phyloP scores from a whole-genome alignment of 1,140 invertebrate genomes.

The Mamestra configurata region DNA sequence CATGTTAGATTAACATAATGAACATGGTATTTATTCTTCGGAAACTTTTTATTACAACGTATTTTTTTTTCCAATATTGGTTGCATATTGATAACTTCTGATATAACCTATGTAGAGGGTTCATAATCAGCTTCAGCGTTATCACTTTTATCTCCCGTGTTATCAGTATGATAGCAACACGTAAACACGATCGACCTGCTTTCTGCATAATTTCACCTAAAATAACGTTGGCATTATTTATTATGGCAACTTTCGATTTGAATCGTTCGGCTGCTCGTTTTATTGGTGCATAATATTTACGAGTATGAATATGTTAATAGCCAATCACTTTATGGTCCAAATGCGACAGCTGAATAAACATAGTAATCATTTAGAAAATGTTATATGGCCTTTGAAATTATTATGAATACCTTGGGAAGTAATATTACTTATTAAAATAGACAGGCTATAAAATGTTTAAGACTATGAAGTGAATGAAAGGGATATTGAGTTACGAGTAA shows the following conservation, averaged over 20 bases:
- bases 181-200: constrained; percentile 43
- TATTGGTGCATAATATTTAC: constrained; percentile 34
- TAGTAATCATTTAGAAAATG: constrained; percentile 12
- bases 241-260: constrained; percentile 22
- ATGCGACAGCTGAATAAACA: constrained; percentile 45
- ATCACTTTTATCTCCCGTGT: constrained; percentile 19
- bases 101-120: constrained; percentile 12
- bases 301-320: constrained; percentile 17
- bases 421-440: neutral
- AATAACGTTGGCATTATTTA: constrained; percentile 37
- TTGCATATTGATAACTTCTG: constrained; percentile 9
- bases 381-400: constrained; percentile 12
- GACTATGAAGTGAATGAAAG: neutral
- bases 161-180: constrained; percentile 45
- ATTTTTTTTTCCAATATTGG: neutral
- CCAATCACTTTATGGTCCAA: constrained; percentile 19
- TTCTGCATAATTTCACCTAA: constrained; percentile 48
- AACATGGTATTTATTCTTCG: neutral
- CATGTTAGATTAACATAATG: neutral
- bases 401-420: neutral
- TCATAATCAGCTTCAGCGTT: constrained; percentile 5
- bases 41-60: neutral
- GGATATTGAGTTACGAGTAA: neutral
- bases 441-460: neutral
- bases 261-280: neutral